Conservation (phyloP, 1,140 invertebrate species). For the Penaeus chinensis region DNA sequence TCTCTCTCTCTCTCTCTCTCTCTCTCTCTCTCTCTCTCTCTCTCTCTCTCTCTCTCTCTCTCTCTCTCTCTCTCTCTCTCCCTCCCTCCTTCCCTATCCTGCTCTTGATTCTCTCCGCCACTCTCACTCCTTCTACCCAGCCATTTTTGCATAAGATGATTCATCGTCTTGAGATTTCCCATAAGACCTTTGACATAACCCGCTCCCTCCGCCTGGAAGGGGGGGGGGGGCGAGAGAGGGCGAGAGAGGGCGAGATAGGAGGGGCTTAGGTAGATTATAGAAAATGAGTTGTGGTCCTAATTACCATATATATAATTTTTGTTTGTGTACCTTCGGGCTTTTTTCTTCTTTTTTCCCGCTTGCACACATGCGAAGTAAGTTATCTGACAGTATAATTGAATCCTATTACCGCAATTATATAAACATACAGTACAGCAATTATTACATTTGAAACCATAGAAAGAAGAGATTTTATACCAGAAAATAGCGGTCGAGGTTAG, state of each 20-base stretch:
- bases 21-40: too few species aligned
- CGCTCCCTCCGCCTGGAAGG: neutral
- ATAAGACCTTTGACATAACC: constrained; percentile 41
- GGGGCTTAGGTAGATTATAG: constrained; percentile 30
- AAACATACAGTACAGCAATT: too few species aligned
- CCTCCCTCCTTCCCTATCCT: neutral
- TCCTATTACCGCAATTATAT: too few species aligned
- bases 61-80: too few species aligned
- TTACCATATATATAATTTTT: constrained; percentile 41
- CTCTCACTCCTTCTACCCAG: neutral
- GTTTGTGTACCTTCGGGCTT: neutral
- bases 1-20: too few species aligned
- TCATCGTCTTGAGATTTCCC: constrained; percentile 41
- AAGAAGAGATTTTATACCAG: too few species aligned
- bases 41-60: too few species aligned
- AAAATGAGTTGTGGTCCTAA: constrained; percentile 38
- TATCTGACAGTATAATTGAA: too few species aligned
- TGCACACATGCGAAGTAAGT: neutral
- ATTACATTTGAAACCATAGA: too few species aligned
- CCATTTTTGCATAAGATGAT: constrained; percentile 42
- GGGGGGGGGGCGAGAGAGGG: neutral
- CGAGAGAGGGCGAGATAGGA: neutral
- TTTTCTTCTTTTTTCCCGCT: neutral
- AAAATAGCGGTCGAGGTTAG: too few species aligned
- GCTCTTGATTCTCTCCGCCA: neutral